Percentiles rank a stretch among this genome's conserved stretches.
Conservation (phyloP, 2,797 vertebrate species). For the Phylloscopus collybita region DNA sequence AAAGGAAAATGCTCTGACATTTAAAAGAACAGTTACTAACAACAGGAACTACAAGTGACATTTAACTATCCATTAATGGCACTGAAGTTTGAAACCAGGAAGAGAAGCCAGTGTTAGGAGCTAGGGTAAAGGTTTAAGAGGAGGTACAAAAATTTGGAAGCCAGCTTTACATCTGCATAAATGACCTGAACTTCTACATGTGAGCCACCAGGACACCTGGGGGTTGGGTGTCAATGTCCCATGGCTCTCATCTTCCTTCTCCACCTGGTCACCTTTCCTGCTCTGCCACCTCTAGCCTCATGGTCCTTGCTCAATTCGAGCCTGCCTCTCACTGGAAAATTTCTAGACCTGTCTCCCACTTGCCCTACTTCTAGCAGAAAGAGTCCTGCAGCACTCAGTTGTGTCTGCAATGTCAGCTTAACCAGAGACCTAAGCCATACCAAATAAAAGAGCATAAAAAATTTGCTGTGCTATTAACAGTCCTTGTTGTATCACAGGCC, state of each 20-base stretch:
- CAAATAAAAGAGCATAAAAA: background rate
- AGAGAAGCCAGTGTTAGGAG: background rate
- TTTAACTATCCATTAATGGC: background rate
- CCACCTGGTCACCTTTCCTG: background rate
- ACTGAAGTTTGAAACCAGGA: background rate
- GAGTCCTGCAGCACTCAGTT: background rate
- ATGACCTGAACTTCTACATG: background rate
- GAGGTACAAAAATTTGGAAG: background rate
- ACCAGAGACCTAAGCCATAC: background rate
- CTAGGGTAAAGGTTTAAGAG: background rate
- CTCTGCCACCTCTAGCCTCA: background rate
- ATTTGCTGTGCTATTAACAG: background rate
- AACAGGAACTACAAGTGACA: background rate
- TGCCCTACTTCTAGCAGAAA: background rate
- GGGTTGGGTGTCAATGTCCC: background rate
- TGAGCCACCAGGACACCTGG: fast-evolving
- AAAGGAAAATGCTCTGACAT: conserved; percentile 40
- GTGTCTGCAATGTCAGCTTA: background rate
- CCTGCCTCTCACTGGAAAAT: background rate
- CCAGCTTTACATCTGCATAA: background rate
- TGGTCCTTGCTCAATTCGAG: background rate
- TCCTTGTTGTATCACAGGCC: background rate
- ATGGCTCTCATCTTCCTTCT: background rate
- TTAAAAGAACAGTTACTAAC: conserved; percentile 20
- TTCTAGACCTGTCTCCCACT: background rate